Conservation (phyloP, 2,888 invertebrate species). For the Thymelicus lineola region DNA sequence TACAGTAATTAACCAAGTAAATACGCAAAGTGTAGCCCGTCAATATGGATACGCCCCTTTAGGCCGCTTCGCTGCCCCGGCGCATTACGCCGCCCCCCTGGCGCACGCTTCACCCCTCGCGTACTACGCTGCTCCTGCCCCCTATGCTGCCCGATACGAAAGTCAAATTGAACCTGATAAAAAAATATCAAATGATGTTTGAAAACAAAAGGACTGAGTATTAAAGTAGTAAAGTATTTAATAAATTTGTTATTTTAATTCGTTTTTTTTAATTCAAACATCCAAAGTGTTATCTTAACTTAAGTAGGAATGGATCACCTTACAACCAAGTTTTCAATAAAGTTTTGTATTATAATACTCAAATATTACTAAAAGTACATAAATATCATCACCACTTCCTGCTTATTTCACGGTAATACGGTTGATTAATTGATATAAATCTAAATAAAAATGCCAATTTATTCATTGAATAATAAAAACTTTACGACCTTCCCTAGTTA, state of each 20-base stretch:
- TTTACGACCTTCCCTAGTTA: constrained; percentile 27
- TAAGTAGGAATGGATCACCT: no score
- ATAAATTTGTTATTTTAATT: not conserved
- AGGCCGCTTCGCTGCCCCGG: constrained; percentile 56
- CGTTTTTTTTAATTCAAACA: no score
- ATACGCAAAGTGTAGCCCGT: constrained; percentile 77
- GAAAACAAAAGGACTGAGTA: not conserved
- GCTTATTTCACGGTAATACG: no score
- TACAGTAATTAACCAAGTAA: constrained; percentile 75
- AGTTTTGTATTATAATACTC: no score
- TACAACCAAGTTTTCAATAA: no score
- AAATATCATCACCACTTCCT: not conserved
- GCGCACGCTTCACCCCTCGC: constrained; percentile 47
- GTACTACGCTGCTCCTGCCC: constrained; percentile 46
- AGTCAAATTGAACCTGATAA: constrained; percentile 64
- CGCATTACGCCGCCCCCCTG: constrained; percentile 45
- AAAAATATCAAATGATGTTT: not conserved
- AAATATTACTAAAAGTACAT: no score
- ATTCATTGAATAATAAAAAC: constrained; percentile 15
- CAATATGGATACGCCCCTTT: constrained; percentile 59
- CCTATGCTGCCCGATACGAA: constrained; percentile 43
- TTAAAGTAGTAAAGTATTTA: not conserved
- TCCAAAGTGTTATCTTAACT: no score
- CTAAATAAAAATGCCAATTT: not conserved
- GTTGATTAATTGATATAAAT: no score